Base-by-base conservation (phyloP, 2,797 vertebrate genomes). In the Todus mexicanus region DNA sequence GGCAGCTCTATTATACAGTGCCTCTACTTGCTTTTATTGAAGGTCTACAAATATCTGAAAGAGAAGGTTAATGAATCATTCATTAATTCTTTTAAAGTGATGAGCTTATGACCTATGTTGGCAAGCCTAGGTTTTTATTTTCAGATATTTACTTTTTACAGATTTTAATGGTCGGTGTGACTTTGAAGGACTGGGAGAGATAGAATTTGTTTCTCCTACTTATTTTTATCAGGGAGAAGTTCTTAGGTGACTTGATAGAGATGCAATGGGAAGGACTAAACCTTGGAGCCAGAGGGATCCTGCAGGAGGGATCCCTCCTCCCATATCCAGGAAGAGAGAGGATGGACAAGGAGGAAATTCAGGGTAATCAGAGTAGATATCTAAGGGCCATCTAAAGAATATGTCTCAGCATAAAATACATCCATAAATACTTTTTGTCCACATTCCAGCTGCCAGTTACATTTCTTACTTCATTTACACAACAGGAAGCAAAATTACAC, bases 1-100 rank as follows among this genome's bases (percentile, higher is more conserved):
- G 45, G 63, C 60, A 95, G 56, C 26, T 81, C 59, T 84, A 86
- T 93, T 95, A 77, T 38, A 27, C 25, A 21, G 21, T 70, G 42
- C 72, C 69, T 51, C 71, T 82, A 66, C 47, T 89, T 68, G 43
- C 59, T 92, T 89, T 90, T 84, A 90, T 21, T 70, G 81, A 88
- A 83, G 65, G 16, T 23, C 72, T 73, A 65, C 54, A 88, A 82
- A 77, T 87, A 40, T 53, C 60, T 84, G 89, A 80, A 84, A 89
- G 53, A 93, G 83, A 90, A 79, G 29, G 35, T 59, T 84, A 72
- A 84, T 84, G 50, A 95, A 93, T 89, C 47, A 48, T 77, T 63
- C 38, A 88, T 56, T 47, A 75, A 66, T 69, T 89, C 57, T 81
- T 86, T 65, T 38, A 56, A 82, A 53, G 11, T 20, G n/a, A 65